Evolutionary conservation across 2,888 invertebrate species (phyloP).

Genomic region (Junonia oenone): DNA sequence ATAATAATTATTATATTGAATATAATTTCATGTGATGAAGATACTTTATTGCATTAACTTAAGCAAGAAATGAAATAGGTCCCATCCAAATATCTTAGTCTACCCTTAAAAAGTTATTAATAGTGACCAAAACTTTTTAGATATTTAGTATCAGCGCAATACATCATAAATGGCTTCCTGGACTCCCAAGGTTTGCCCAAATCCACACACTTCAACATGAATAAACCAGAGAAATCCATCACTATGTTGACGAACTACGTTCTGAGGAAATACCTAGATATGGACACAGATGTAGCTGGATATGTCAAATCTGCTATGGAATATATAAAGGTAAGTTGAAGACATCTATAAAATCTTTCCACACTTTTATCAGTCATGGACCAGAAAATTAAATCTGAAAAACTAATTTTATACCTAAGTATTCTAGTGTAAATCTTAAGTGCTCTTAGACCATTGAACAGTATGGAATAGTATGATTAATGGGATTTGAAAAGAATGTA

Average conservation of each 20-base stretch:
- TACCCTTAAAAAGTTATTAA: too few species aligned
- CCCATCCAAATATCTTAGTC: too few species aligned
- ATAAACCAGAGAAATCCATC: conserved; percentile 84
- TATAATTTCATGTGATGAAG: too few species aligned
- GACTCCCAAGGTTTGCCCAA: conserved; percentile 88
- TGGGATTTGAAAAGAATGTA: too few species aligned
- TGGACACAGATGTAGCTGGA: conserved; percentile 84
- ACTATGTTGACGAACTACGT: conserved; percentile 84
- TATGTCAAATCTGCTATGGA: conserved; percentile 88
- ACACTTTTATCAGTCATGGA: too few species aligned
- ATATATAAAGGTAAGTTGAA: conserved; percentile 81
- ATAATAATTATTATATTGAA: too few species aligned
- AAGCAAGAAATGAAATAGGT: too few species aligned
- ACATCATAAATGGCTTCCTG: conserved; percentile 86
- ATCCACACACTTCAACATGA: conserved; percentile 83
- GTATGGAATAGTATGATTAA: too few species aligned
- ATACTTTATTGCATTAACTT: too few species aligned
- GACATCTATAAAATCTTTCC: neutral
- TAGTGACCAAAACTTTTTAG: conserved; percentile 54
- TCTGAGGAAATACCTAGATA: conserved; percentile 83
- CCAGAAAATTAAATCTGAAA: too few species aligned
- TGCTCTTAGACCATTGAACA: too few species aligned
- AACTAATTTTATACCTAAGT: neutral
- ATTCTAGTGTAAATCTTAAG: too few species aligned
- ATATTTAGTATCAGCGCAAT: conserved; percentile 83